phyloP scores from a whole-genome alignment of 2,797 vertebrate genomes.

The Microctenopoma steveboyesi region DNA sequence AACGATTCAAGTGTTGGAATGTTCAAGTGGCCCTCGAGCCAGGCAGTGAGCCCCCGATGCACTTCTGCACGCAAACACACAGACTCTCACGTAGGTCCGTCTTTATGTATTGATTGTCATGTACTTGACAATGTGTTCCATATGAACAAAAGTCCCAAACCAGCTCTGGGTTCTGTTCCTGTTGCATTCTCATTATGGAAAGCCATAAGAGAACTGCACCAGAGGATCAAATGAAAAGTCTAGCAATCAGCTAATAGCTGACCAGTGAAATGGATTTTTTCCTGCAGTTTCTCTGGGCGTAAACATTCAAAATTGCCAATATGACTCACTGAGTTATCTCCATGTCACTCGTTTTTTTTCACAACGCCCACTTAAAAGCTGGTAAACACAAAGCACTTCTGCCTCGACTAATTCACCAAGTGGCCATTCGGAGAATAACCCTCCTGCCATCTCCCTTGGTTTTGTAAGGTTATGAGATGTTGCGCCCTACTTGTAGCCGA shows the following conservation, averaged over 20 bases:
- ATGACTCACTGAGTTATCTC: constrained; percentile 66
- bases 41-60: too few relatives aligned
- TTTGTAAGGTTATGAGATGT: constrained; percentile 42
- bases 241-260: constrained; percentile 30
- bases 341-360: constrained; percentile 62
- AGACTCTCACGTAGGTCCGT: too few relatives aligned
- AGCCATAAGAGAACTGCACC: constrained; percentile 11
- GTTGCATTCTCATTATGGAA: not conserved
- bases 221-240: constrained; percentile 15
- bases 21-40: too few relatives aligned
- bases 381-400: constrained; percentile 56
- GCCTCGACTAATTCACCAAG: constrained; percentile 41
- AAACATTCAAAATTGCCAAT: constrained; percentile 44
- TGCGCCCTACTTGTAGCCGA: constrained; percentile 46
- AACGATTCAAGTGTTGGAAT: constrained; percentile 10
- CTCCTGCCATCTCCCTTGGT: constrained; percentile 17
- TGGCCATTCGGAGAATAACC: constrained; percentile 41
- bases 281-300: constrained; percentile 37
- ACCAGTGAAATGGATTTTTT: constrained; percentile 27
- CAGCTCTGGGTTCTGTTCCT: not conserved
- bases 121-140: too few relatives aligned
- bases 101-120: too few relatives aligned
- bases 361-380: constrained; percentile 72
- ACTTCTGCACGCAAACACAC: too few relatives aligned
- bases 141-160: not conserved